Evolutionary conservation across 2,113 vertebrate genomes (phyloP).

Genomic region (Amphilophus citrinellus): DNA sequence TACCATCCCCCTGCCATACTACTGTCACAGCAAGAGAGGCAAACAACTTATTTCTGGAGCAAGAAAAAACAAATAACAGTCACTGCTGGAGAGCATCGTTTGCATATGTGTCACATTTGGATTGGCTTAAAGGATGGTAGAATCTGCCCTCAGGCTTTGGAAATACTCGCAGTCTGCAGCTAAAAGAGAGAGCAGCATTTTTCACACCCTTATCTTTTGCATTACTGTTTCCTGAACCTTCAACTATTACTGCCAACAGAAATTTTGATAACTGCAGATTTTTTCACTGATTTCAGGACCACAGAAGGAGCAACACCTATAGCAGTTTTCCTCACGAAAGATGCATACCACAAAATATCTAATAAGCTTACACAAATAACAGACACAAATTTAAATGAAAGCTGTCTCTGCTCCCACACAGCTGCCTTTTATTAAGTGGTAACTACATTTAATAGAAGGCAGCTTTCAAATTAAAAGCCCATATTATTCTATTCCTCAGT

Average conservation of each 20-base stretch:
- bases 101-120: neutral
- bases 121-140: slow-evolving; percentile 4
- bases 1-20: neutral
- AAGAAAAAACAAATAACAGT: neutral
- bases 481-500: neutral
- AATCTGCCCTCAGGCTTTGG: neutral
- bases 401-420: neutral
- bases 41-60: neutral
- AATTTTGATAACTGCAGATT: neutral
- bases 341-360: neutral
- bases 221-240: neutral
- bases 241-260: neutral
- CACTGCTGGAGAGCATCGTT: neutral
- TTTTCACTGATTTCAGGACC: neutral
- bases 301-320: neutral
- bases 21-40: neutral
- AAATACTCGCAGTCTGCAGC: neutral
- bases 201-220: neutral
- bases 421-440: neutral
- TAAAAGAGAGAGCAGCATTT: neutral
- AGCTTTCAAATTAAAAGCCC: neutral
- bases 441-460: neutral
- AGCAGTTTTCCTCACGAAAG: neutral
- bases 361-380: neutral
- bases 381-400: neutral